Evolutionary conservation across 2,113 vertebrate species (phyloP).

Genomic region (Microtus montanus): DNA sequence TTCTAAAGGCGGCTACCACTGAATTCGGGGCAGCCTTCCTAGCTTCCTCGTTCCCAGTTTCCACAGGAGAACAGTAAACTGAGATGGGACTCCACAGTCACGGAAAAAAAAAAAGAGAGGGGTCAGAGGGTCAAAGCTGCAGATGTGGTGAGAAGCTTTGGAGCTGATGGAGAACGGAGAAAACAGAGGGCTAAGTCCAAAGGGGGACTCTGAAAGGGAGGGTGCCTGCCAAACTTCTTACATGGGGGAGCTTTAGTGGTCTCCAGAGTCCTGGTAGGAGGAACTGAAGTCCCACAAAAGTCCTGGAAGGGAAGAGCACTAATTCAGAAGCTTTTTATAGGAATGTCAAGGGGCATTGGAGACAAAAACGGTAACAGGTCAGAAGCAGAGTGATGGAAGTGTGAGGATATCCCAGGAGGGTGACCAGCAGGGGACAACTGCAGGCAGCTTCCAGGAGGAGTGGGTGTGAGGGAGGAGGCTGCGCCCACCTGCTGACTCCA

Average conservation of each 20-base stretch:
- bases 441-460: not conserved
- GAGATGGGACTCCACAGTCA: rapidly evolving
- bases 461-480: not conserved
- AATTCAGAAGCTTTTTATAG: not conserved
- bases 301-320: rapidly evolving
- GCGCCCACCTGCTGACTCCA: not conserved
- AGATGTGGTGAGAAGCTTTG: rapidly evolving
- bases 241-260: not conserved
- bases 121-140: too few relatives aligned
- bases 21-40: not conserved
- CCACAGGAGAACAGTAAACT: rapidly evolving
- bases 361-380: too few relatives aligned
- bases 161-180: not conserved
- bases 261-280: rapidly evolving
- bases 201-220: rapidly evolving
- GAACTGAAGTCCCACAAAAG: rapidly evolving
- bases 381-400: rapidly evolving
- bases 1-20: rapidly evolving
- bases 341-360: rapidly evolving
- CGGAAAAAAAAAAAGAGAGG: rapidly evolving
- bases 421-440: not conserved
- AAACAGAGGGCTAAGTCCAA: rapidly evolving
- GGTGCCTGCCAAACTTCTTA: rapidly evolving
- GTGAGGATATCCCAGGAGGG: rapidly evolving
- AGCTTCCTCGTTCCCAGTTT: not conserved